Percentiles rank a stretch among this genome's conserved stretches.
These are phyloP conservation scores for Myodes glareolus DNA, from an alignment of 2,113 vertebrate species.

Conservation along the genomic window DNA sequence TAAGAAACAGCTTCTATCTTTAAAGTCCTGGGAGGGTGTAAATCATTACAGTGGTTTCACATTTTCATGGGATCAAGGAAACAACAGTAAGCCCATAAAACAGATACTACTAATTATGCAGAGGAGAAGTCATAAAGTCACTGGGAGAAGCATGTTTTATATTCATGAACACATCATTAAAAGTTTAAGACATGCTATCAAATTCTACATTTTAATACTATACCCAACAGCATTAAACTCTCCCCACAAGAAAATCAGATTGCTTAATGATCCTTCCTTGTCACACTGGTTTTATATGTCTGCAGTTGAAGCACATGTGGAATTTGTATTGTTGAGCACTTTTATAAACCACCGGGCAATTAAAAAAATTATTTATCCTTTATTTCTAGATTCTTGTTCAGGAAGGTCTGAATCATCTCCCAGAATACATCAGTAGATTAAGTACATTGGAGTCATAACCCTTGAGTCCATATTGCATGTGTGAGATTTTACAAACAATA, in stretches of 20 bases:
- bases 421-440: conserved; percentile 49
- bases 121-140: conserved; percentile 90
- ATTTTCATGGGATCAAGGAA: conserved; percentile 90
- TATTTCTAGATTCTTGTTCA: conserved; percentile 22
- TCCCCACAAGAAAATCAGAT: conserved; percentile 91
- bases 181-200: conserved; percentile 91
- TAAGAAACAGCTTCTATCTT: conserved; percentile 81
- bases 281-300: conserved; percentile 89
- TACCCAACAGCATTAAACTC: conserved; percentile 87
- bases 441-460: conserved; percentile 62
- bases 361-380: conserved; percentile 77
- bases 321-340: conserved; percentile 77
- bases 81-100: conserved; percentile 92
- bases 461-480: conserved; percentile 52
- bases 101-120: conserved; percentile 93
- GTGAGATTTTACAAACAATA: conserved; percentile 51
- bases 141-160: conserved; percentile 89
- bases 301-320: conserved; percentile 83
- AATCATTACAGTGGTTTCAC: conserved; percentile 90
- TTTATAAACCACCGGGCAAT: conserved; percentile 77
- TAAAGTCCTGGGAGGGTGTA: conserved; percentile 86
- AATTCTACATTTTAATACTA: conserved; percentile 91
- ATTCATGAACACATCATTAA: conserved; percentile 93
- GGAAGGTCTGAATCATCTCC: conserved; percentile 24
- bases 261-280: conserved; percentile 88